Percentiles rank a stretch among this genome's conserved stretches.
Conservation (phyloP, 2,797 vertebrate species). For the Aldrovandia affinis region DNA sequence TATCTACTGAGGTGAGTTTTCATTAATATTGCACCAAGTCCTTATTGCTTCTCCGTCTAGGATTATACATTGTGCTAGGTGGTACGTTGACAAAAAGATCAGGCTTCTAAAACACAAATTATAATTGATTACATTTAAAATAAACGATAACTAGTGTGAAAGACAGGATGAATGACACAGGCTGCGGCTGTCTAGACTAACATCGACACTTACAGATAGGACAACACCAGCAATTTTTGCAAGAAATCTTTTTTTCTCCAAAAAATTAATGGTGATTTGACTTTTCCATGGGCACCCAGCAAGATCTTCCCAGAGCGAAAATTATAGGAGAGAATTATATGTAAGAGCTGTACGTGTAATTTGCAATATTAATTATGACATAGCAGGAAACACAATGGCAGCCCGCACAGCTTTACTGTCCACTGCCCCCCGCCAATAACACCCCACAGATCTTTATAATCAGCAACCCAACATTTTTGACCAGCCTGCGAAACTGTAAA, state of each 20-base stretch:
- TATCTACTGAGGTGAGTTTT: background rate
- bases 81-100: background rate
- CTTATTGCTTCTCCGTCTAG: background rate
- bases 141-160: background rate
- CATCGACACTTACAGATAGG: background rate
- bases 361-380: background rate
- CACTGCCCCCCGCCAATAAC: background rate
- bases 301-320: background rate
- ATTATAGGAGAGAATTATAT: background rate
- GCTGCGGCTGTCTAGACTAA: background rate
- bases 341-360: background rate
- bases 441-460: background rate
- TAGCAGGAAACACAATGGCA: too few relatives aligned
- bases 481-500: background rate
- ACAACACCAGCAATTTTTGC: background rate
- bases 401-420: background rate
- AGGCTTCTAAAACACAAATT: background rate
- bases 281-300: background rate
- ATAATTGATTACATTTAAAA: background rate
- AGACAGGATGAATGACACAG: background rate
- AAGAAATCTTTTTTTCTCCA: background rate
- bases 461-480: background rate
- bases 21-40: background rate
- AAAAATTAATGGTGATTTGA: background rate
- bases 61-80: background rate